Percentiles rank a stretch among this genome's conserved stretches.
Evolutionary conservation across 2,888 invertebrate genomes (phyloP).

Genomic region (Allygus modestus): DNA sequence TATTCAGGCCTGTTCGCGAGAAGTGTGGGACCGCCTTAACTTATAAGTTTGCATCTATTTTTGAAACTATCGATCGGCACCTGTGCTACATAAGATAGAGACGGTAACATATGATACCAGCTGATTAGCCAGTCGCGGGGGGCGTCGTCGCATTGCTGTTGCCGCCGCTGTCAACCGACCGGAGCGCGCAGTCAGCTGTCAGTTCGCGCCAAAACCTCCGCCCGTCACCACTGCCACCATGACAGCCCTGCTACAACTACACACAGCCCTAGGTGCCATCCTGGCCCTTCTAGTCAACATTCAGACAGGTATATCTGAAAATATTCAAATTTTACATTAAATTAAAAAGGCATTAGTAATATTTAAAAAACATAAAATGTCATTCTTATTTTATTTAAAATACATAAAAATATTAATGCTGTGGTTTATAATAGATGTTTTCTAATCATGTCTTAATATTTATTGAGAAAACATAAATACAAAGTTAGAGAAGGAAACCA

Average conservation of each 20-base stretch:
- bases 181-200: background rate
- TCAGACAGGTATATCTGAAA: conserved; percentile 4
- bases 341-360: too few relatives aligned
- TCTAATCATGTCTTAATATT: too few relatives aligned
- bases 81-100: background rate
- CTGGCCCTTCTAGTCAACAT: background rate
- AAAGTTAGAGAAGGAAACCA: too few relatives aligned
- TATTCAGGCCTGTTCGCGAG: too few relatives aligned
- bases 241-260: background rate
- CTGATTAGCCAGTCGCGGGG: background rate
- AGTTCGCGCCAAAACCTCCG: conserved; percentile 38
- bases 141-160: background rate
- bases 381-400: too few relatives aligned
- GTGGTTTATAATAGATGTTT: too few relatives aligned
- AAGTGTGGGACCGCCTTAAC: too few relatives aligned
- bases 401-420: too few relatives aligned
- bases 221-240: conserved; percentile 16
- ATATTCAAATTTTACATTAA: background rate
- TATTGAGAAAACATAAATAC: too few relatives aligned
- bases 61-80: background rate
- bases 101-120: background rate
- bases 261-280: background rate
- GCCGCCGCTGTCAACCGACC: background rate
- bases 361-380: too few relatives aligned
- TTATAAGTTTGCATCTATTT: too few relatives aligned